Evolutionary conservation across 2,888 invertebrate species (phyloP).

Genomic region (Harpalus rubripes): DNA sequence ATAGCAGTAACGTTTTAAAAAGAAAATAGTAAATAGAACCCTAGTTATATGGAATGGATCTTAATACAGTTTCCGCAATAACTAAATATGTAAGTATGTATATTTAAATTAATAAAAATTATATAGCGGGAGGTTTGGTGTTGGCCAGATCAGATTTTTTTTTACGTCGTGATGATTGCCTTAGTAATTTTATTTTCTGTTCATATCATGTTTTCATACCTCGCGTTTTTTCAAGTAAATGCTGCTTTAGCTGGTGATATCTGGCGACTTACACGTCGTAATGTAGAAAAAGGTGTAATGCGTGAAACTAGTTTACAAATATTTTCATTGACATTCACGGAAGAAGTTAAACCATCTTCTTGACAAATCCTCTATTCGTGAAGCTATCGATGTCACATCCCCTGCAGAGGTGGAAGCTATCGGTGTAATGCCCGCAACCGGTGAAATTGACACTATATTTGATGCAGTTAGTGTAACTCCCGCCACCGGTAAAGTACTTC

Average conservation of each 20-base stretch:
- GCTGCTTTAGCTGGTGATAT: slow-evolving; percentile 24
- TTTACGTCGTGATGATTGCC: slow-evolving; percentile 5
- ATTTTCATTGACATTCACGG: neutral
- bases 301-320: slow-evolving; percentile 5
- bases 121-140: no score
- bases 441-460: neutral
- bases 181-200: slow-evolving; percentile 20
- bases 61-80: no score
- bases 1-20: no score
- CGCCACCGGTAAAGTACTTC: no score
- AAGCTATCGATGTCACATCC: neutral
- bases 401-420: no score
- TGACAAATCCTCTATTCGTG: neutral
- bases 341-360: neutral
- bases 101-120: no score
- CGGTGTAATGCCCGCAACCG: neutral
- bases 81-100: no score
- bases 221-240: slow-evolving; percentile 1
- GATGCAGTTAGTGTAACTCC: slow-evolving; percentile 6
- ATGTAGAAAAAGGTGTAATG: slow-evolving; percentile 7
- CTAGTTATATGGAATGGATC: no score
- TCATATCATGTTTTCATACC: slow-evolving; percentile 5
- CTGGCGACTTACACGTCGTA: slow-evolving; percentile 11
- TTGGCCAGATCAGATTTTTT: no score
- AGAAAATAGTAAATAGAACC: no score